Evolutionary conservation across 1,140 invertebrate species (phyloP).

Genomic region (Steinernema feltiae): DNA sequence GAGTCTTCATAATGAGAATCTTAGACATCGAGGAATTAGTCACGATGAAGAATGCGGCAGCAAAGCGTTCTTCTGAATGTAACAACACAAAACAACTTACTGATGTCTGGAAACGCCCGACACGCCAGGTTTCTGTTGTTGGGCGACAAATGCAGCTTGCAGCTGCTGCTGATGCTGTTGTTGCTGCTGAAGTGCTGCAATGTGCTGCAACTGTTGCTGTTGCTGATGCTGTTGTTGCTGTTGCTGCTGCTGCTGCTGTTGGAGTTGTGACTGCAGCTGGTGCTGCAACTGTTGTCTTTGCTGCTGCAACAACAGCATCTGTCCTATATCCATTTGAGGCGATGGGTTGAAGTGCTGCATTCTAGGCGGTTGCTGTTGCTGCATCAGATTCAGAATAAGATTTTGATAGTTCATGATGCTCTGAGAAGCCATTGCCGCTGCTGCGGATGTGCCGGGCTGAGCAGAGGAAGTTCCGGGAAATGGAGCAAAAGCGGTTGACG

Average conservation of each 20-base stretch:
- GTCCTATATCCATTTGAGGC: background rate
- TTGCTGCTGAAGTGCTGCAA: conserved; percentile 2
- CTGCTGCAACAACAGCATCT: background rate
- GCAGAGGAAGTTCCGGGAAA: background rate
- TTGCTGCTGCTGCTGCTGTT: background rate
- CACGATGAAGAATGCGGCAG: no score
- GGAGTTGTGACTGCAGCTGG: no score
- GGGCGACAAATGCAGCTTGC: background rate
- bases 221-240: background rate
- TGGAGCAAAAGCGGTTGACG: background rate
- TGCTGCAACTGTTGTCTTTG: background rate
- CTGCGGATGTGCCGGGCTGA: background rate
- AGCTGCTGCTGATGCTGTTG: background rate
- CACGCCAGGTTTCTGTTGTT: background rate
- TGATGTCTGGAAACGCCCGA: background rate
- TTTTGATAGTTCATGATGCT: background rate
- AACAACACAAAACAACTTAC: no score
- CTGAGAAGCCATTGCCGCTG: background rate
- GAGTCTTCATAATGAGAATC: background rate
- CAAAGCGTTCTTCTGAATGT: no score
- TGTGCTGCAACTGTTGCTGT: background rate
- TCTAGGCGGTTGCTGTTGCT: background rate
- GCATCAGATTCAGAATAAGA: background rate
- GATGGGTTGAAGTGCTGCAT: background rate
- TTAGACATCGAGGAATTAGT: no score